Evolutionary conservation across 2,888 invertebrate genomes (phyloP).

Genomic region (Limnephilus lunatus): DNA sequence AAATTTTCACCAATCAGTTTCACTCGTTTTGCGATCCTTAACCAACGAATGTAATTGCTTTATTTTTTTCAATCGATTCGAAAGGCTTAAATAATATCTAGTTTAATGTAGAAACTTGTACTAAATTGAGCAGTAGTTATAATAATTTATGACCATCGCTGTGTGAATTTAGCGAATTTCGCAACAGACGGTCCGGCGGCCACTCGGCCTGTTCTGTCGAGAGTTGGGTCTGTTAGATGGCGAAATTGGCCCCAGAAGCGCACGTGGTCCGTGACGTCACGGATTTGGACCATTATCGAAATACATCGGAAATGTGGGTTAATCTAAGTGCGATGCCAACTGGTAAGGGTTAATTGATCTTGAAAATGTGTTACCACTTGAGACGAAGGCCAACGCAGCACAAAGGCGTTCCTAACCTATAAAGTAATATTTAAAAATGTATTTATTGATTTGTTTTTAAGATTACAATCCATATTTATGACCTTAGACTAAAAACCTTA

Average conservation of each 20-base stretch:
- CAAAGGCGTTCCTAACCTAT: neutral
- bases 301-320: conserved; percentile 13
- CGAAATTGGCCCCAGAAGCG: neutral
- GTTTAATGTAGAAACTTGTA: neutral
- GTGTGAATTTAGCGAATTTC: conserved; percentile 14
- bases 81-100: neutral
- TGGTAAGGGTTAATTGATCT: conserved; percentile 21
- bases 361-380: neutral
- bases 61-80: neutral
- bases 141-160: neutral
- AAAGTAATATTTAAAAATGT: neutral
- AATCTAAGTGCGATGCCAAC: neutral
- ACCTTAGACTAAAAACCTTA: neutral
- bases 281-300: neutral
- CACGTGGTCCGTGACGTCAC: conserved; percentile 28
- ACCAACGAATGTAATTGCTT: neutral
- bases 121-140: neutral
- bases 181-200: neutral
- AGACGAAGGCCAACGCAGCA: neutral
- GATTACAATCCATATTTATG: neutral
- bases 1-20: neutral
- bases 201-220: neutral
- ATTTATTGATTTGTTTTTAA: neutral
- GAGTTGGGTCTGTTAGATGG: neutral
- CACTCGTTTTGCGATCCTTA: neutral